These are phyloP conservation scores for Helicoverpa armigera DNA, from an alignment of 1,140 invertebrate genomes.

Conservation along the genomic window DNA sequence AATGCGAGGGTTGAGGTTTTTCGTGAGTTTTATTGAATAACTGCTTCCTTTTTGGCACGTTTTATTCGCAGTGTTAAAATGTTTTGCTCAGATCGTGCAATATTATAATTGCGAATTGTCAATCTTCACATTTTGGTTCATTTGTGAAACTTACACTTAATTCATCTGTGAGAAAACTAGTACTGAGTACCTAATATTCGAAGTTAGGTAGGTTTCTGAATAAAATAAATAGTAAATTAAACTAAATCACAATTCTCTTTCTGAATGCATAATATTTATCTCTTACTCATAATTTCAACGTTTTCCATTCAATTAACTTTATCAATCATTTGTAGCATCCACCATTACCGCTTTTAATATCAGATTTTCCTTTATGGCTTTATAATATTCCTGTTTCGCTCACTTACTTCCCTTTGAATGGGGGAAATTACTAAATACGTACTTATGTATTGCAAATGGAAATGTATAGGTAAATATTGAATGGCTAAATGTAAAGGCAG, in stretches of 20 bases:
- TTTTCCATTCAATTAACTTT: background rate
- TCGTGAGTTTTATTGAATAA: conserved; percentile 7
- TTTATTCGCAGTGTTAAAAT: too few species aligned
- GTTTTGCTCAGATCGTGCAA: too few species aligned
- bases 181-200: too few species aligned
- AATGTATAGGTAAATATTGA: background rate
- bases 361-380: conserved; percentile 6
- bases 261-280: too few species aligned
- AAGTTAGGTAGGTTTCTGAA: too few species aligned
- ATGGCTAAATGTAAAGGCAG: background rate
- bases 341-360: conserved; percentile 13
- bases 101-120: too few species aligned
- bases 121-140: too few species aligned
- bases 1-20: background rate
- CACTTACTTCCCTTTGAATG: conserved; percentile 7
- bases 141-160: too few species aligned
- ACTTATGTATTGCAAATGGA: background rate
- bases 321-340: conserved; percentile 3
- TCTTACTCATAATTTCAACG: background rate
- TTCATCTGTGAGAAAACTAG: too few species aligned
- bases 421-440: background rate
- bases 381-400: background rate
- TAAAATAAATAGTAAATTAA: background rate
- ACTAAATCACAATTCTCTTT: background rate
- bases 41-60: background rate